phyloP scores from a whole-genome alignment of 2,888 invertebrate species.

The Mimachlamys varia region DNA sequence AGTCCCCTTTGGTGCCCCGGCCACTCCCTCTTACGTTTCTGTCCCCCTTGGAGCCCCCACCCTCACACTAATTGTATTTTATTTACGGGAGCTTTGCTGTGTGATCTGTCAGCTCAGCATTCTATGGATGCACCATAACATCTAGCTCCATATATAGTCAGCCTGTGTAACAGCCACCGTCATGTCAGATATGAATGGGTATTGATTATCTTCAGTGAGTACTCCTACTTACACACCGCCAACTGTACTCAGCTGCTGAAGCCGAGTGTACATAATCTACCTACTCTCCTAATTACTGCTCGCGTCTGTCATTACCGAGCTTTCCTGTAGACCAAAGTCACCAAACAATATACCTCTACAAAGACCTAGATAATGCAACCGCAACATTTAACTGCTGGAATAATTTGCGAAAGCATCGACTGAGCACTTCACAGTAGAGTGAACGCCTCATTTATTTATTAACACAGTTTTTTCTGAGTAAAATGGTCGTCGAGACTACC shows the following conservation, averaged over 20 bases:
- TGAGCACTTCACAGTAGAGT: not conserved
- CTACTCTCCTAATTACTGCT: not conserved
- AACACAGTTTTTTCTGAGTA: too few relatives aligned
- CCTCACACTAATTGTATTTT: constrained; percentile 20
- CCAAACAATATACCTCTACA: too few relatives aligned
- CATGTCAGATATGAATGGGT: not conserved
- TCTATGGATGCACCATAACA: not conserved
- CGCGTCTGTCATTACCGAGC: not conserved
- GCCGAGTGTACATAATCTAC: not conserved
- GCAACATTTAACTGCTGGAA: not conserved
- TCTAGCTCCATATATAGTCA: not conserved
- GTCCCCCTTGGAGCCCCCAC: constrained; percentile 13
- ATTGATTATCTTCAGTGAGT: not conserved
- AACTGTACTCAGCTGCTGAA: not conserved
- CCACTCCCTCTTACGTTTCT: too few relatives aligned
- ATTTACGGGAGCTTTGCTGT: not conserved
- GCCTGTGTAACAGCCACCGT: not conserved
- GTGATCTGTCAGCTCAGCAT: not conserved
- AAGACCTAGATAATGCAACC: not conserved
- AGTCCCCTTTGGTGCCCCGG: too few relatives aligned
- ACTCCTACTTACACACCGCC: not conserved
- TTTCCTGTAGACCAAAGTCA: not conserved
- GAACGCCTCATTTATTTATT: not conserved
- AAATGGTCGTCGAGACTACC: too few relatives aligned
- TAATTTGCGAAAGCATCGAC: not conserved